A percentile compares a stretch with the other conserved stretches of the same genome.
These are phyloP conservation scores for Piprites chloris DNA, from an alignment of 2,113 vertebrate species.

Conservation along the genomic window DNA sequence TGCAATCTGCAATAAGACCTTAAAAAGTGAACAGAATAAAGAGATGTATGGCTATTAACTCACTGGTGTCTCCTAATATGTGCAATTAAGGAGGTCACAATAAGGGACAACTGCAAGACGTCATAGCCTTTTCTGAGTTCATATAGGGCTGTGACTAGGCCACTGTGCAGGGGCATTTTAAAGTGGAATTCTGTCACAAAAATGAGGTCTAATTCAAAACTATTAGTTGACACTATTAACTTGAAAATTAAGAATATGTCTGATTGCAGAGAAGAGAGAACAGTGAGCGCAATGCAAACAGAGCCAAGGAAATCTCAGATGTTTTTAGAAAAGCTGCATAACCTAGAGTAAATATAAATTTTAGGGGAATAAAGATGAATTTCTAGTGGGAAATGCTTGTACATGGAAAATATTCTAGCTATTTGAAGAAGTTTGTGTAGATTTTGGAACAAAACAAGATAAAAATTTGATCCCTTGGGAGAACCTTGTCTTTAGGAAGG, in stretches of 20 bases:
- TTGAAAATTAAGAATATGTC: neutral
- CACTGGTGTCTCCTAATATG: neutral
- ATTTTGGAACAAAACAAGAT: neutral
- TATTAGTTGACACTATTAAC: neutral
- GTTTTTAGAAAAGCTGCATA: neutral
- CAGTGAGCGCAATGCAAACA: neutral
- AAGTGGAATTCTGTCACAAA: neutral
- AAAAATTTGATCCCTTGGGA: neutral
- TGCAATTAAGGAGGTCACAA: neutral
- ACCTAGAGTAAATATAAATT: neutral
- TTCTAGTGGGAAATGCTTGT: neutral
- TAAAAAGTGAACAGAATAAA: neutral
- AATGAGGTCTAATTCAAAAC: neutral
- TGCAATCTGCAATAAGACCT: neutral
- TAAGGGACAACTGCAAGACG: neutral
- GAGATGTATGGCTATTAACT: neutral
- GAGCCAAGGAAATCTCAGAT: neutral
- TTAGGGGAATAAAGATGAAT: neutral
- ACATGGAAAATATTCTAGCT: neutral
- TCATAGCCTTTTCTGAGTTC: neutral
- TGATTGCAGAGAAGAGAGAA: neutral
- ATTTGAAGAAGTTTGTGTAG: neutral
- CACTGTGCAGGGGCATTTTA: neutral
- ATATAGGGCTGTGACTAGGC: neutral
- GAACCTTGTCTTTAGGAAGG: neutral